phyloP scores from a whole-genome alignment of 2,113 vertebrate species.

The Laticauda colubrina region DNA sequence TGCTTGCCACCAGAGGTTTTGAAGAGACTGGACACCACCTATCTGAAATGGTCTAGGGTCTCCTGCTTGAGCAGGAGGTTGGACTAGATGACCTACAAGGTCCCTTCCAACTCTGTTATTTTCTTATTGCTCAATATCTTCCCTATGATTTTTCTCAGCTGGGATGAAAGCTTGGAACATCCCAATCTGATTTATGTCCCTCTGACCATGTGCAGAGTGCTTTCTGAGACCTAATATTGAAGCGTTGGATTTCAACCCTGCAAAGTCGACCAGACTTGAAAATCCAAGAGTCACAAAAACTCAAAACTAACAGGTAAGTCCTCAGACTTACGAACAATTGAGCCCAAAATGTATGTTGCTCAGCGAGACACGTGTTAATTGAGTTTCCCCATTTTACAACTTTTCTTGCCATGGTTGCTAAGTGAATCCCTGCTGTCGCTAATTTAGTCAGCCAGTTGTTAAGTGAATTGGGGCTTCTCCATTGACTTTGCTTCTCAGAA shows the following conservation, averaged over 20 bases:
- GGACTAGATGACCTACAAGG: neutral
- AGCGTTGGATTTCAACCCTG: neutral
- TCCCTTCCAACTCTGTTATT: neutral
- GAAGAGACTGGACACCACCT: no score
- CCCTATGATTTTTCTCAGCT: neutral
- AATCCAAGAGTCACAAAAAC: neutral
- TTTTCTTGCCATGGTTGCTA: neutral
- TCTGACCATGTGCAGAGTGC: neutral
- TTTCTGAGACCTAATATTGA: neutral
- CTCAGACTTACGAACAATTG: neutral
- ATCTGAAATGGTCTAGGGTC: no score
- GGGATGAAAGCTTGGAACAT: no score
- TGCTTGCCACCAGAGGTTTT: no score
- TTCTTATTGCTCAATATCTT: no score
- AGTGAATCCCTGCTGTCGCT: neutral
- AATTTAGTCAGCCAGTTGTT: fast-evolving
- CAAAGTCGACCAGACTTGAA: neutral
- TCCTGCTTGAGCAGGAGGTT: no score
- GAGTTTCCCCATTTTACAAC: neutral
- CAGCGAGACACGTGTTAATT: neutral
- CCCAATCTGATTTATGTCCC: neutral
- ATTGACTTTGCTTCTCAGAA: neutral
- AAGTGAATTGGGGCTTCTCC: neutral
- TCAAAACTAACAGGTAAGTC: neutral
- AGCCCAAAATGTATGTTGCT: neutral